phyloP scores from a whole-genome alignment of 2,113 vertebrate species.

The Pao palembangensis region DNA sequence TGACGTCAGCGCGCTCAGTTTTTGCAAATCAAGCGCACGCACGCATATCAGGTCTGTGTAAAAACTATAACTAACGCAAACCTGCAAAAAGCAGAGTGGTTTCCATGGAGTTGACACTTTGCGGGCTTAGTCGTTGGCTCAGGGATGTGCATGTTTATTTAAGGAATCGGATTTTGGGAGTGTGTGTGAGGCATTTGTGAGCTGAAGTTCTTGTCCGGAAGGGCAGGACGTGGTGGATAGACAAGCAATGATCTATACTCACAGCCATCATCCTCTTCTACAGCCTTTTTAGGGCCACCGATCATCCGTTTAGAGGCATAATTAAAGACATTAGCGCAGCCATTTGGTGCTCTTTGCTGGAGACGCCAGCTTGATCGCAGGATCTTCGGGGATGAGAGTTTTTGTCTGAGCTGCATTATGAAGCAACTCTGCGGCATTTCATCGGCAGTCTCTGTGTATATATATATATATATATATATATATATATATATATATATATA shows the following conservation, averaged over 20 bases:
- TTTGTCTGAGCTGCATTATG: not conserved
- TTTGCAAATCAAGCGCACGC: slow-evolving; percentile 45
- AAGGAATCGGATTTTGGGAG: not conserved
- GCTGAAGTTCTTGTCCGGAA: no score
- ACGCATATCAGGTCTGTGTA: slow-evolving; percentile 5
- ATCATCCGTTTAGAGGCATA: not conserved
- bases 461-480: not conserved
- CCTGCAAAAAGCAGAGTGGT: no score
- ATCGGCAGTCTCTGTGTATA: not conserved
- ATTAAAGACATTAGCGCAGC: not conserved
- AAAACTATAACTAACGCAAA: no score
- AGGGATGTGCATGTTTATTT: not conserved
- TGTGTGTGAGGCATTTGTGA: no score
- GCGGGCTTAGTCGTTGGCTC: not conserved
- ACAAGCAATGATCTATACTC: slow-evolving; percentile 13
- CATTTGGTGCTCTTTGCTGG: not conserved
- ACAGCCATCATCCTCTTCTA: slow-evolving; percentile 15
- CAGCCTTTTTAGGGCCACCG: not conserved
- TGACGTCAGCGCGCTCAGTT: slow-evolving; percentile 72
- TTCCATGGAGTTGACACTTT: no score
- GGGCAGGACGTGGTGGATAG: slow-evolving; percentile 1
- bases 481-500: slow-evolving; percentile 6
- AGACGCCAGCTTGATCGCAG: not conserved
- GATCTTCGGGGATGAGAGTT: not conserved
- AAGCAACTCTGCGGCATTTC: not conserved